These are phyloP conservation scores for Eupithecia tripunctaria DNA, from an alignment of 2,888 invertebrate species.

Conservation along the genomic window DNA sequence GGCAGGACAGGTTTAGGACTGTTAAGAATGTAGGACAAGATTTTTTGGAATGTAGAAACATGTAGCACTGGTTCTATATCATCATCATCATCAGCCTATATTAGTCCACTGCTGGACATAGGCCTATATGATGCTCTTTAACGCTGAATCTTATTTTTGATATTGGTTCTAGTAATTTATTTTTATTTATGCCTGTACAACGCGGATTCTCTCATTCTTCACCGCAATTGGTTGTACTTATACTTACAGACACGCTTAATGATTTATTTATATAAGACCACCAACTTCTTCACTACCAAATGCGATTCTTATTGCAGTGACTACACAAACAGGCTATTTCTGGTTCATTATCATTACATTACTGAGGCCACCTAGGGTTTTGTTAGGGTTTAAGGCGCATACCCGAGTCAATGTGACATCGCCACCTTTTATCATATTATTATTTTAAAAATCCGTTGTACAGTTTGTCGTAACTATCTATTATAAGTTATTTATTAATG, in stretches of 20 bases:
- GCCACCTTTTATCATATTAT: no score
- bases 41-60: no score
- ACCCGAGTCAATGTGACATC: no score
- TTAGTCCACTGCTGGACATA: no score
- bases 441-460: no score
- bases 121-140: neutral
- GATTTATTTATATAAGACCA: slow-evolving; percentile 35
- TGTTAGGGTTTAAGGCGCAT: neutral
- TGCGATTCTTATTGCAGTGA: slow-evolving; percentile 4
- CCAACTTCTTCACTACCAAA: slow-evolving; percentile 20
- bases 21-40: no score
- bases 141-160: neutral
- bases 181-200: neutral
- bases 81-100: no score
- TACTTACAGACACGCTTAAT: slow-evolving; percentile 20
- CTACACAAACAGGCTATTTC: slow-evolving; percentile 7
- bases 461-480: no score
- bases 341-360: slow-evolving; percentile 18
- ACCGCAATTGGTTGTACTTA: slow-evolving; percentile 5
- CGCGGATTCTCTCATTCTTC: neutral
- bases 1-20: no score
- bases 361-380: neutral
- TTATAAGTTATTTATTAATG: no score
- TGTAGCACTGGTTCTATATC: no score
- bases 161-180: neutral